Percentiles rank a stretch among this genome's conserved stretches.
Conservation (phyloP, 2,113 vertebrate genomes). For the Larimichthys crocea region DNA sequence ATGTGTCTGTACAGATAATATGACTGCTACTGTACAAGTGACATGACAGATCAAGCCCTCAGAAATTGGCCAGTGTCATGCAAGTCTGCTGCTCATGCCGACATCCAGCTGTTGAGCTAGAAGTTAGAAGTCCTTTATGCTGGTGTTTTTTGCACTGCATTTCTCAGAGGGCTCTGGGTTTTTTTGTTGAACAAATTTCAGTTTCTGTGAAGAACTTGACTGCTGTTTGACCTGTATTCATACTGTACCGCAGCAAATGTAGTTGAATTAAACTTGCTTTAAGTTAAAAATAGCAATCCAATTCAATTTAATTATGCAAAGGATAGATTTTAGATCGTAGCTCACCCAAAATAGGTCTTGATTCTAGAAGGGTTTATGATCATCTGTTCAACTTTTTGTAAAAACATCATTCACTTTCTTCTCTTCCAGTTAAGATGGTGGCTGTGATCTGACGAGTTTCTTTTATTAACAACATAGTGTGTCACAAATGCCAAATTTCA, state of each 20-base stretch:
- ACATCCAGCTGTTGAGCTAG: neutral
- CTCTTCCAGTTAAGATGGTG: too few species aligned
- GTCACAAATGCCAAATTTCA: neutral
- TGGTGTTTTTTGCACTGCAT: neutral
- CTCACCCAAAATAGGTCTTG: too few species aligned
- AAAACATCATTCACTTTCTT: too few species aligned
- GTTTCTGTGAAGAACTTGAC: too few species aligned
- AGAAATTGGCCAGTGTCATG: constrained; percentile 13
- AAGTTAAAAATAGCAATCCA: neutral
- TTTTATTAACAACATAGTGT: too few species aligned
- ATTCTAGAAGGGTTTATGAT: too few species aligned
- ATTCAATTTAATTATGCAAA: neutral
- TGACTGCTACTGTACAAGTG: neutral
- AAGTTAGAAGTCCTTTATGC: neutral
- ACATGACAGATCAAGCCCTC: constrained; percentile 36
- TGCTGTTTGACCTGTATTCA: neutral
- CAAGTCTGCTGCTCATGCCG: constrained; percentile 14
- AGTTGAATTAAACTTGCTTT: neutral
- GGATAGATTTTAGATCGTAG: too few species aligned
- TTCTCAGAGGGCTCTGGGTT: neutral
- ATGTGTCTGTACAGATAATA: constrained; percentile 35
- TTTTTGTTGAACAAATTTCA: too few species aligned
- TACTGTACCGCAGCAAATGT: neutral
- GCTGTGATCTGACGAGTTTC: too few species aligned
- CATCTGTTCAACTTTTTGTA: too few species aligned